Evolutionary conservation across 2,797 vertebrate species (phyloP), one percentile per base, ranked within the genome.

Genomic region (Sebastes kiyomatsui): DNA sequence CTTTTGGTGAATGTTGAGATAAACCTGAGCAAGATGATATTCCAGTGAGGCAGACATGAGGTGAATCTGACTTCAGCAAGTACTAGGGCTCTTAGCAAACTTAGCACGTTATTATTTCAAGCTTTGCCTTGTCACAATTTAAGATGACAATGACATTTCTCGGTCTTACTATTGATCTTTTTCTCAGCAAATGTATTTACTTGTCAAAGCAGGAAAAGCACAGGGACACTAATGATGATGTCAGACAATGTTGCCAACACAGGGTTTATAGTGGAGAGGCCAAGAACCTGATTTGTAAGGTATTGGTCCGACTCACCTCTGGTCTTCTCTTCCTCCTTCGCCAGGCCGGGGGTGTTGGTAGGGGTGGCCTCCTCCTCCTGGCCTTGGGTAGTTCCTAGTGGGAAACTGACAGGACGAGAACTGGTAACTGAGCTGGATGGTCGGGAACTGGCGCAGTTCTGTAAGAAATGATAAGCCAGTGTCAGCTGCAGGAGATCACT

Each of bases 391-490:
- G 77, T 55, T 83, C 88, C 87, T 9, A 87, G 86, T 6, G 94
- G 94, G 67, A 95, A 93, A 87, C 92, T 95, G 79, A 89, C 89
- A 13, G 90, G 92, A 18, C 90, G 91, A 60, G 94, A 95, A 77
- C 90, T 95, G 81, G 92, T 94, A 60, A 93, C 86, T 18, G 94
- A 96, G 86, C 93, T 95, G 81, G 91, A 94, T 0, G 94, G 95
- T 64, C 93, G 90, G 75, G 93, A 96, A 81, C 92, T 95, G 80
- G 92, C 93, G 82, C 90, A 96, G 75, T 96, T 96, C 96, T 96
- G 85, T 18, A 72, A 75, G 27, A 83, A 81, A 83, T 16, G 4
- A 67, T 13, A 64, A 65, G 55, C 4, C 2, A 33, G 23, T 28
- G 11, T 56, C 10, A 79, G 25, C 59, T 35, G 52, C 56, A 54